Percentiles rank a stretch among this genome's conserved stretches.
These are phyloP conservation scores for Anolis sagrei DNA, from an alignment of 2,113 vertebrate species.

Conservation along the genomic window DNA sequence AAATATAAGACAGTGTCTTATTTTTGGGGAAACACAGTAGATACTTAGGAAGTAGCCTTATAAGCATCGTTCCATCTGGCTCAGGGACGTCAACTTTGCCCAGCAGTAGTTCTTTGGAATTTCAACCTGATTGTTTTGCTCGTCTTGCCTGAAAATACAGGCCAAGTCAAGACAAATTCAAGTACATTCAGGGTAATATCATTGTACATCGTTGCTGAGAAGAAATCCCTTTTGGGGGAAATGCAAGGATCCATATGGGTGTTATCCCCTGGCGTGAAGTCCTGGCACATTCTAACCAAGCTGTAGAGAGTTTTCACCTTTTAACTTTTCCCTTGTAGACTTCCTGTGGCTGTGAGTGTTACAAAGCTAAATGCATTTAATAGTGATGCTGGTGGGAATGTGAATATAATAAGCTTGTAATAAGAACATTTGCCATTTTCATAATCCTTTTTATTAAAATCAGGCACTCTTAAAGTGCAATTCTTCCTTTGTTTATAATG, in stretches of 20 bases:
- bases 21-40: no score
- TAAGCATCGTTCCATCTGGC: no score
- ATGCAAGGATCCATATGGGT: neutral
- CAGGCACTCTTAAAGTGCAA: neutral
- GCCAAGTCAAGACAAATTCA: no score
- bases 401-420: neutral
- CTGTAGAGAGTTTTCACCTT: neutral
- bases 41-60: no score
- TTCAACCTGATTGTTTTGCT: no score
- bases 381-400: neutral
- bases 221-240: neutral
- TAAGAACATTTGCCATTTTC: neutral
- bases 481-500: neutral
- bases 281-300: neutral
- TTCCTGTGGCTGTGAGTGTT: neutral
- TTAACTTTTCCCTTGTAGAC: neutral
- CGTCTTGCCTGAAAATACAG: no score
- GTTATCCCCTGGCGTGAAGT: neutral
- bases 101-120: no score
- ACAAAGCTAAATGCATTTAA: neutral
- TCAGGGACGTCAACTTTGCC: no score
- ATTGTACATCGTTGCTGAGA: no score
- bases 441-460: neutral
- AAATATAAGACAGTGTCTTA: no score
- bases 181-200: no score